phyloP scores from a whole-genome alignment of 2,797 vertebrate species.

The Gobio occitaniae region DNA sequence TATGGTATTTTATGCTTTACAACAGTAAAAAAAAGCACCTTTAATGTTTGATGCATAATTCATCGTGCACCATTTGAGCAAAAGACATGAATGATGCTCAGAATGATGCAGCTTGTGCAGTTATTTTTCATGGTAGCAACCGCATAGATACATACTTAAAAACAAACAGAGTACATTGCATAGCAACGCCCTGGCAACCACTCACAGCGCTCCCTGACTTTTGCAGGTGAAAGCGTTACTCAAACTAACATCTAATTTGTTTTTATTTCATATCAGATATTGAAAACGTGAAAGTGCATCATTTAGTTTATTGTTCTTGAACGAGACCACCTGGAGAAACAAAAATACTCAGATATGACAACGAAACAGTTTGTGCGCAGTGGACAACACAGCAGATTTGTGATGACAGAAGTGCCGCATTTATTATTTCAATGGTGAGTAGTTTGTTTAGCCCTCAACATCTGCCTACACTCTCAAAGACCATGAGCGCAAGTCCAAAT shows the following conservation, averaged over 20 bases:
- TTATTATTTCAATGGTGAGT: constrained; percentile 5
- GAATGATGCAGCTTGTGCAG: not conserved
- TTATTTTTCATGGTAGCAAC: not conserved
- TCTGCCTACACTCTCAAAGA: constrained; percentile 8
- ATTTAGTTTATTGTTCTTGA: not conserved
- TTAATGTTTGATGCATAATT: not conserved
- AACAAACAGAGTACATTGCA: not conserved
- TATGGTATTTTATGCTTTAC: too few relatives aligned
- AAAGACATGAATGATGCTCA: not conserved
- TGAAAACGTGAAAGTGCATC: not conserved
- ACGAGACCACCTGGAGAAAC: not conserved
- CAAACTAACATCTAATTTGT: not conserved
- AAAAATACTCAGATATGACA: not conserved
- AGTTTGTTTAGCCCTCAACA: constrained; percentile 29
- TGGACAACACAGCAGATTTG: not conserved
- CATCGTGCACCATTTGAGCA: too few relatives aligned
- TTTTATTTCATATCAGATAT: not conserved
- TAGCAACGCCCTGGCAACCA: too few relatives aligned
- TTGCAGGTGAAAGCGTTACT: not conserved
- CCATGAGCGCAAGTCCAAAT: not conserved
- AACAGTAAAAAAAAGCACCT: too few relatives aligned
- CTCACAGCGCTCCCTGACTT: not conserved
- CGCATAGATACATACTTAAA: not conserved
- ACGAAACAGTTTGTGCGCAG: not conserved
- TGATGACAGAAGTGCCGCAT: not conserved